Conservation (phyloP, 2,113 vertebrate genomes). For the Meles meles region DNA sequence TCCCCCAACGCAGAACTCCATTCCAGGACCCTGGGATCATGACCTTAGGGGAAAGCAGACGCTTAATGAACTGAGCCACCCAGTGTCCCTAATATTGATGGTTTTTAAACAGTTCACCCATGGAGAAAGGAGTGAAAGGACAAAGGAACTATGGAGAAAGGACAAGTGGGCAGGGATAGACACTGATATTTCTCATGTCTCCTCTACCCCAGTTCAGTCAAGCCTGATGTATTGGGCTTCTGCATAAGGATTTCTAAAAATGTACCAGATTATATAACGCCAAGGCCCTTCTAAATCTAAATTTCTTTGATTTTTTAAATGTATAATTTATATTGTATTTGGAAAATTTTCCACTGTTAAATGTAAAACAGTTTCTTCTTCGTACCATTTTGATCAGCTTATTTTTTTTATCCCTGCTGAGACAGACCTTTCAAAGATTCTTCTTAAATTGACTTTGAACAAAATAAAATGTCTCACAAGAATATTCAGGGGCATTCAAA, state of each 20-base stretch:
- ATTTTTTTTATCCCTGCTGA: neutral
- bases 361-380: neutral
- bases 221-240: neutral
- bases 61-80: neutral
- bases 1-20: neutral
- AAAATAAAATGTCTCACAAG: slow-evolving; percentile 22
- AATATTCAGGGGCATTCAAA: slow-evolving; percentile 12
- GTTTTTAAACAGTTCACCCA: neutral
- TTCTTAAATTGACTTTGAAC: neutral
- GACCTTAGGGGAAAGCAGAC: neutral
- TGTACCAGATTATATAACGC: neutral
- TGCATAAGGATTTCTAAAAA: neutral
- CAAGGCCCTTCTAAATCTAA: neutral
- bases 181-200: rapidly evolving
- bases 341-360: neutral
- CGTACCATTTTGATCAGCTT: neutral
- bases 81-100: neutral
- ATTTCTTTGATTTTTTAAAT: neutral
- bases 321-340: neutral
- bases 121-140: no score
- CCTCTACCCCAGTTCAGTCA: neutral
- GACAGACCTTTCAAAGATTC: neutral
- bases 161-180: neutral
- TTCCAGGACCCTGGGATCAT: neutral
- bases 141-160: neutral